Evolutionary conservation across 2,113 vertebrate genomes (phyloP).

Genomic region (Gorsachius goisagi): DNA sequence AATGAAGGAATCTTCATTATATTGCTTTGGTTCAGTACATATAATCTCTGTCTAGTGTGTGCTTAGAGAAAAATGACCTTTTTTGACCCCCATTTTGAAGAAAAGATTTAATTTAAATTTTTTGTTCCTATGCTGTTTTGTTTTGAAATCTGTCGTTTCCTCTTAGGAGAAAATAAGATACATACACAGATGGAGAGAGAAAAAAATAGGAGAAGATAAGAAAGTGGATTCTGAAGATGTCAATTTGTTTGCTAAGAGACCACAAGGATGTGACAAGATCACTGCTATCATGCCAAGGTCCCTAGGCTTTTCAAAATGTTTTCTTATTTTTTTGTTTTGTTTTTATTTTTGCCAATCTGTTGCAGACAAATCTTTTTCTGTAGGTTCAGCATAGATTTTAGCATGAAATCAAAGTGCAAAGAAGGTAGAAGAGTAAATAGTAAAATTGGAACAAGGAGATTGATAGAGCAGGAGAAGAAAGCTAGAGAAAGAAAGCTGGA

Average conservation of each 20-base stretch:
- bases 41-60: not conserved
- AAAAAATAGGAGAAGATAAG: not conserved
- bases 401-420: not conserved
- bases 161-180: not conserved
- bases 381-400: not conserved
- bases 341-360: not conserved
- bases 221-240: not conserved
- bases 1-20: not conserved
- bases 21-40: not conserved
- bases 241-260: not conserved
- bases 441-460: not conserved
- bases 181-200: not conserved
- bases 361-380: not conserved
- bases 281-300: not conserved
- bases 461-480: not conserved
- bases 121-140: not conserved
- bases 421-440: not conserved
- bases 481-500: not conserved
- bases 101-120: not conserved
- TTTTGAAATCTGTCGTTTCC: not conserved
- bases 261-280: not conserved
- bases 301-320: not conserved
- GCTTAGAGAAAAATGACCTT: not conserved
- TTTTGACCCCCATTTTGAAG: not conserved
- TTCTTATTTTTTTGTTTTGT: fast-evolving